Evolutionary conservation across 1,140 invertebrate genomes (phyloP), one percentile per base, ranked within the genome.

Genomic region (Drosophila equinoxialis): DNA sequence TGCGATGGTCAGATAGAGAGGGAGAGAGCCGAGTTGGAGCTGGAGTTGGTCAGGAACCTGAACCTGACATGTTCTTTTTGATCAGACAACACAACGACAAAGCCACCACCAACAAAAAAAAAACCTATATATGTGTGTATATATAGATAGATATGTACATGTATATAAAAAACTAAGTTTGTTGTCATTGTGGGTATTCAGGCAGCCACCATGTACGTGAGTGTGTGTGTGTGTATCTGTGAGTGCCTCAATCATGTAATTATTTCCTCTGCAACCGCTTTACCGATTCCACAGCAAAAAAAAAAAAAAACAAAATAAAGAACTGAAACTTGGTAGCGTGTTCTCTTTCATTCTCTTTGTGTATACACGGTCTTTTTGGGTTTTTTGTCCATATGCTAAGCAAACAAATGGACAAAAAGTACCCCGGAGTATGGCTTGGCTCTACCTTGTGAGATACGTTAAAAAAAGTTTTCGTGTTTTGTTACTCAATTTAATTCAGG

Each of bases 401-500:
- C 42, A 69, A 77, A 67, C 60, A 74, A 70, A 67, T 48, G 33
- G 59, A 66, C 68, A 81, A 81, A 14, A 72, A 48, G 30, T 61
- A 33, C 60, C 63, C 66, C 68, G 81, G 81, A 74, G 68, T 65
- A 61, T 51, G 17, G 17, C 17, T 48, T 39, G 37, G 4, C 35
- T 51, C 20, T 51, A 51, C 45, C 45, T 51, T 51, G 45, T 23
- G 45, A 23, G 45, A 51, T 11, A 51, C 45, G 64, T 66, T 68
- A 74, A 74, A 77, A 76, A 77, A 84, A 79, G 59, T 66, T 74
- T 90, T 81, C 87, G 86, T 90, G 82, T 90, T 90, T 86, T 87
- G 82, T 90, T 90, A 84, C 87, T 90, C 78, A 90, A 90, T 90
- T 90, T 90, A 90, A 90, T 90, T 86, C 87, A 90, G 87, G 87